Base-by-base conservation (phyloP, 2,113 vertebrate species). In the Suricata suricatta region DNA sequence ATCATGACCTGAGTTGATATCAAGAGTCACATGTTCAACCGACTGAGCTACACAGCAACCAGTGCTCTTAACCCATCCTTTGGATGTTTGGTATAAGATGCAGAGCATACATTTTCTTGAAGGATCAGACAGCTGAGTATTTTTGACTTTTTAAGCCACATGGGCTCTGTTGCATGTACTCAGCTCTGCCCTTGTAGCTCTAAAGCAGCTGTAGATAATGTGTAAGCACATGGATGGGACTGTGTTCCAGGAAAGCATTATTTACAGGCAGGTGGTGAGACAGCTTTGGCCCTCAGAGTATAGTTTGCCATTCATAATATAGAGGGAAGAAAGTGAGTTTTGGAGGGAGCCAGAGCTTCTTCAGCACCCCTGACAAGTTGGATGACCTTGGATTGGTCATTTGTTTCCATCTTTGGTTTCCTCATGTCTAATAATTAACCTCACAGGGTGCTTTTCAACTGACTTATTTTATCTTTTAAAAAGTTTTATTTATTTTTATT, bases 381-480 rank as follows among this genome's bases (percentile, higher is more conserved):
- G 16, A 17, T 90, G 68, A 25, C 74, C 33, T 92, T 33, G 29
- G 50, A 71, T 54, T 71, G n/a, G 57, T 52, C 66, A 23, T 23
- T 77, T 69, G 14, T 87, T 82, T 94, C 29, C 7, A 47, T 81
- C 68, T 86, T 69, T 50, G 21, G 1, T 64, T 92, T 93, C 29
- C 11, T 90, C 0, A 0, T 35, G 27, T 83, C 17, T 83, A n/a
- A 35, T 72, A 84, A 74, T 35, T 72, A 50, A 60, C 13, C 21
- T 31, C 68, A 0, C 13, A 12, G 33, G 4, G 31, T 68, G 33
- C 12, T 88, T 89, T 79, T 77, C 33, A 64, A 81, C 33, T 44
- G 15, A 77, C 92, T 82, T 85, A 57, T 89, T 93, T 84, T 72
- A 63, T 60, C 57, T 60, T 60, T 60, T 9, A 60, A 60, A 57